Evolutionary conservation across 1,140 invertebrate species (phyloP).

Genomic region (Drosophila pseudoobscura): DNA sequence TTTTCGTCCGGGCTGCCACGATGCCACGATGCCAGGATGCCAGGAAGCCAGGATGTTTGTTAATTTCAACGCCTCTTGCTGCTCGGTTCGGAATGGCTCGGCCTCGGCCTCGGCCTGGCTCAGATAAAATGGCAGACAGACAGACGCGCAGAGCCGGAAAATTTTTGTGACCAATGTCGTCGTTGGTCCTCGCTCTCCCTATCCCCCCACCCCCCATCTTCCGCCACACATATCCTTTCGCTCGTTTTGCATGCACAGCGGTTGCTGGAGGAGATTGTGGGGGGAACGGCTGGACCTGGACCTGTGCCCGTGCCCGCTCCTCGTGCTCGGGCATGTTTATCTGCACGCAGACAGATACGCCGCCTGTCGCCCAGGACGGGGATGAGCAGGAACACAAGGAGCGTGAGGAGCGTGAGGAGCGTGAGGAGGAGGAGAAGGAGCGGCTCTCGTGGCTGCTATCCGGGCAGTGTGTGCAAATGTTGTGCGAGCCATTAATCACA

Average conservation of each 20-base stretch:
- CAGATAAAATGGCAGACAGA: constrained; percentile 68
- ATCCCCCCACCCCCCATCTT: neutral
- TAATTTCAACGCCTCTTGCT: constrained; percentile 79
- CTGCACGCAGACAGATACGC: constrained; percentile 79
- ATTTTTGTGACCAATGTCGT: constrained; percentile 70
- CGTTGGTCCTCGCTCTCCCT: constrained; percentile 8
- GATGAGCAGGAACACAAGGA: constrained; percentile 31
- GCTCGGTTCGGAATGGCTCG: constrained; percentile 33
- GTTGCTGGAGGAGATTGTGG: constrained; percentile 45
- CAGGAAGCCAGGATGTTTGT: constrained; percentile 63
- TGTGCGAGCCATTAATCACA: constrained; percentile 83
- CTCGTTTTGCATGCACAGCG: constrained; percentile 73
- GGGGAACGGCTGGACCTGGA: constrained; percentile 6
- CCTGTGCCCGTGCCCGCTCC: too few species aligned
- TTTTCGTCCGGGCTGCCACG: constrained; percentile 20
- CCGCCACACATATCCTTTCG: constrained; percentile 40
- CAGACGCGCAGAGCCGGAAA: constrained; percentile 74
- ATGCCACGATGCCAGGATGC: constrained; percentile 11
- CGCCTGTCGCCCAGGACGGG: constrained; percentile 53
- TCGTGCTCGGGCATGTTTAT: constrained; percentile 61
- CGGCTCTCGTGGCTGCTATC: constrained; percentile 21
- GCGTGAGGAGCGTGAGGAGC: constrained; percentile 30
- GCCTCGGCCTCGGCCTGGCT: constrained; percentile 3
- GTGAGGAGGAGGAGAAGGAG: constrained; percentile 15
- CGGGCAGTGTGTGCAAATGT: constrained; percentile 77